phyloP scores from a whole-genome alignment of 2,113 vertebrate species.

The Nicator chloris region DNA sequence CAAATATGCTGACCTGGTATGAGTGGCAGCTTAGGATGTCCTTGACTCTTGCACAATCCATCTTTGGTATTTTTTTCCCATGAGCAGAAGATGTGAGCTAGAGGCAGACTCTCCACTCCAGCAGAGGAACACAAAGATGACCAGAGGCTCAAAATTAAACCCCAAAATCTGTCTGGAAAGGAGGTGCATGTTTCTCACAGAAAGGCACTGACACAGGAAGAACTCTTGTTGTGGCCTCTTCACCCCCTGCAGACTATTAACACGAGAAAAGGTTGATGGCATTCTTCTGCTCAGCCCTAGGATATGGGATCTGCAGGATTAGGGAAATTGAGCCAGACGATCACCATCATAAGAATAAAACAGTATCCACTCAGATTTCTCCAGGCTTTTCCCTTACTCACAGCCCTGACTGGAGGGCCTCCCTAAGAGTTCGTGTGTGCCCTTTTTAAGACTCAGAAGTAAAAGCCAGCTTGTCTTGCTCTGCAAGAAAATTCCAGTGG shows the following conservation, averaged over 20 bases:
- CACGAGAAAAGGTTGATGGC: accelerated
- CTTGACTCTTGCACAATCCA: neutral
- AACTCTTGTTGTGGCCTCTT: neutral
- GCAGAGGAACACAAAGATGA: neutral
- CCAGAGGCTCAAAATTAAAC: neutral
- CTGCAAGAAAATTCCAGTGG: neutral
- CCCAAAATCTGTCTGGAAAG: neutral
- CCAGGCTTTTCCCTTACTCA: neutral
- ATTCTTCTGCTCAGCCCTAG: neutral
- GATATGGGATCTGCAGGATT: neutral
- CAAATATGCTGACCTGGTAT: neutral
- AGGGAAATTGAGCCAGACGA: neutral
- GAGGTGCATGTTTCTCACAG: neutral
- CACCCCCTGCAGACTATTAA: neutral
- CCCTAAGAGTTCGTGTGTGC: neutral
- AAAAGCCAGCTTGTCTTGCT: neutral
- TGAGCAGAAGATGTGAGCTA: neutral
- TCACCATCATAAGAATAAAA: neutral
- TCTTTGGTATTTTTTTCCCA: neutral
- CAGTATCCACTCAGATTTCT: neutral
- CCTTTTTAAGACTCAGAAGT: neutral
- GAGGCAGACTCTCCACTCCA: neutral
- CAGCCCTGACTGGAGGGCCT: neutral
- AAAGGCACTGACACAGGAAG: neutral
- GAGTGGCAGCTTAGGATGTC: neutral